Evolutionary conservation across 2,113 vertebrate species (phyloP).

Genomic region (Elgaria multicarinata): DNA sequence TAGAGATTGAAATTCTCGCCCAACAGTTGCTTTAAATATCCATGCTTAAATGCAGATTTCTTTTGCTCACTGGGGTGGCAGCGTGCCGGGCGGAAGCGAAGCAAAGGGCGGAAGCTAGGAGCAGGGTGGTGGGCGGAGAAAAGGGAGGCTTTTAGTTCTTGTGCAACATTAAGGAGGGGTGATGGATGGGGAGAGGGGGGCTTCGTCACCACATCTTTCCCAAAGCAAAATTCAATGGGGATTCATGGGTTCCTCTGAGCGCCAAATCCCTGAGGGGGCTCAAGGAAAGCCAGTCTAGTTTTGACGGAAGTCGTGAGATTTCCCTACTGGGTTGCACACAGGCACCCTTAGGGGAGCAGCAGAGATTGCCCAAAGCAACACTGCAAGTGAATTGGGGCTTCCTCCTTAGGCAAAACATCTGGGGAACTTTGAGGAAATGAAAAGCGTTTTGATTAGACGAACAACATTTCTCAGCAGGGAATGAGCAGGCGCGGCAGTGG

Average conservation of each 20-base stretch:
- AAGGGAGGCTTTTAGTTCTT: neutral
- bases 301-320: neutral
- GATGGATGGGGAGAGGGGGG: no score
- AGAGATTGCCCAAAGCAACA: neutral
- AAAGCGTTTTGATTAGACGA: neutral
- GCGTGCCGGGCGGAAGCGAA: neutral
- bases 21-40: constrained; percentile 23
- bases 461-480: neutral
- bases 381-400: neutral
- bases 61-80: neutral
- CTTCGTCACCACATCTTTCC: neutral
- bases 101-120: neutral
- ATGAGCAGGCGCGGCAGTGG: no score
- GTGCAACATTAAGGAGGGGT: neutral
- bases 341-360: neutral
- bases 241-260: neutral
- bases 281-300: neutral
- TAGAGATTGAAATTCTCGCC: neutral
- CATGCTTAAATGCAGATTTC: constrained; percentile 6
- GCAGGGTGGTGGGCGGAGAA: neutral
- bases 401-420: neutral
- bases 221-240: neutral
- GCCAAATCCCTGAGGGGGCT: neutral
- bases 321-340: no score
- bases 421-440: neutral